Evolutionary conservation across 2,113 vertebrate species (phyloP), one percentile per base, ranked within the genome.

Genomic region (Nansenia antarctica): DNA sequence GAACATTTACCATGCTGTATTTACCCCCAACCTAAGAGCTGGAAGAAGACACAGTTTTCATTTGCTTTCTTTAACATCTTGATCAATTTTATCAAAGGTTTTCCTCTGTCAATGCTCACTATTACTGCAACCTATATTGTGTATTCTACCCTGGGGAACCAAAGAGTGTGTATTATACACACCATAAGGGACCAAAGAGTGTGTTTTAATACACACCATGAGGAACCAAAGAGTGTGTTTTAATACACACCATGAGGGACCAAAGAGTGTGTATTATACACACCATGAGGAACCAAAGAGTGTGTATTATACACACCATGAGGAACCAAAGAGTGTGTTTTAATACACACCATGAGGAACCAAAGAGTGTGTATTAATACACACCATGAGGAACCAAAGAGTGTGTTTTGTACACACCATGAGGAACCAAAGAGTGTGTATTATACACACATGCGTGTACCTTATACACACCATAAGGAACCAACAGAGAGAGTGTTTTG

Each of bases 391-490:
- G 88, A 83, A 84, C 45, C 64, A 68, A 73, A 73, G 70, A 31
- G 78, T 79, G 77, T 64, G 65, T 69, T 75, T 62, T 73, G 55
- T n/a, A 80, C 26, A 82, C 81, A 76, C 65, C 71, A 74, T 9
- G 30, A 65, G 70, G 88, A 83, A 84, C 45, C 64, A 68, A 73
- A 73, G 70, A 31, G 78, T 79, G 77, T 64, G 65, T 69, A 74
- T 62, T 73, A 54, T n/a, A 80, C 26, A 82, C 81, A 76, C 65
- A n/a, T n/a, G n/a, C n/a, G n/a, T n/a, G n/a, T n/a, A n/a, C n/a
- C n/a, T n/a, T n/a, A n/a, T n/a, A 80, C 26, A 82, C 81, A 76
- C 65, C 71, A 74, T 9, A 27, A 65, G 70, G 88, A 83, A 84
- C 45, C 64, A 68, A 73, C 63, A n/a, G 69, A 73, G 70, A 31